A percentile compares a stretch with the other conserved stretches of the same genome.
Evolutionary conservation across 2,888 invertebrate genomes (phyloP).

Genomic region (Encarsia formosa): DNA sequence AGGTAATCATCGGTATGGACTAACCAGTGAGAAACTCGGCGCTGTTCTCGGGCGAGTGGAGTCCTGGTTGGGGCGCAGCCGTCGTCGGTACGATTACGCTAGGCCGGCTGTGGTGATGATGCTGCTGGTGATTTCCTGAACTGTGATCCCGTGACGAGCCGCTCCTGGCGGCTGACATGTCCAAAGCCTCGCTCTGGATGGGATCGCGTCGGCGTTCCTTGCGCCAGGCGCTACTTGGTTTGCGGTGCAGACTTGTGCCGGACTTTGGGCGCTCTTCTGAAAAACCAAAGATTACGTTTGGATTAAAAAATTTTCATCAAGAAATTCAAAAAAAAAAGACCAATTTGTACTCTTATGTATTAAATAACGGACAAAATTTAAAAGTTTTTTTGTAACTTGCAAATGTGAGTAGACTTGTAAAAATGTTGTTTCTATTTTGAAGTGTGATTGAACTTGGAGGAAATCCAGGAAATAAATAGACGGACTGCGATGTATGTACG

Average conservation of each 20-base stretch:
- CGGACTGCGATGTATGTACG: no score
- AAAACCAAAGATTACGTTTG: constrained; percentile 13
- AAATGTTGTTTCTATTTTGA: no score
- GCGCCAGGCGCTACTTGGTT: constrained; percentile 49
- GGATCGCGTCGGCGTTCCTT: constrained; percentile 49
- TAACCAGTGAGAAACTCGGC: constrained; percentile 23
- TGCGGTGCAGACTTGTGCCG: constrained; percentile 44
- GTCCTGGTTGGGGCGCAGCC: constrained; percentile 40
- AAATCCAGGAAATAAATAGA: no score
- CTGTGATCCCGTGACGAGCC: background rate
- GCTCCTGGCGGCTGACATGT: constrained; percentile 46
- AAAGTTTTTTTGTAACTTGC: background rate
- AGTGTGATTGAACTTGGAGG: no score
- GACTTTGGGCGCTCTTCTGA: constrained; percentile 47
- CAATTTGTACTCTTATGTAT: no score
- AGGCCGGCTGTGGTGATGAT: constrained; percentile 41
- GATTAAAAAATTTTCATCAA: no score
- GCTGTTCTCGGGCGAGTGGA: constrained; percentile 14
- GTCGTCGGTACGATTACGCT: constrained; percentile 47
- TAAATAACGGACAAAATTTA: no score
- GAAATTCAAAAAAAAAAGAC: no score
- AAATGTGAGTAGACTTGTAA: no score
- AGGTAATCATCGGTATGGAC: no score
- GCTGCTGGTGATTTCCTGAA: background rate
- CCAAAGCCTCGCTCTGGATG: constrained; percentile 49